Conservation (phyloP, 1,140 invertebrate species). For the Trachymyrmex septentrionalis region DNA sequence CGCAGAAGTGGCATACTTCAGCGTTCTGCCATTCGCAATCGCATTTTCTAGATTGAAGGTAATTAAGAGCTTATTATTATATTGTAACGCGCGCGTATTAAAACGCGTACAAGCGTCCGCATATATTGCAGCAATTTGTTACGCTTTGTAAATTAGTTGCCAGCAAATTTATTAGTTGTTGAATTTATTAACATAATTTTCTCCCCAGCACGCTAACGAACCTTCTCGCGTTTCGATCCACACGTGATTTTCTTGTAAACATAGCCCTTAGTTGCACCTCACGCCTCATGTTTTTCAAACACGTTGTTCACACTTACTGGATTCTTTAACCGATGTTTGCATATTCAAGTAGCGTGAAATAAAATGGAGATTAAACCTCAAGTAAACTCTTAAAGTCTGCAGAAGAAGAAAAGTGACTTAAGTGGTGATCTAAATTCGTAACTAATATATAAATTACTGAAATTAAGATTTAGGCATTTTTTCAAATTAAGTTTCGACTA, state of each 20-base stretch:
- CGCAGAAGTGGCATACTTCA: background rate
- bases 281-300: slow-evolving; percentile 18
- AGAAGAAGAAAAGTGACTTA: background rate
- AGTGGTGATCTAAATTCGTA: background rate
- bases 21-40: slow-evolving; percentile 9
- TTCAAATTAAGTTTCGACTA: slow-evolving; percentile 9
- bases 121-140: slow-evolving; percentile 45
- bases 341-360: slow-evolving; percentile 44
- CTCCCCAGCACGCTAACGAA: slow-evolving; percentile 39
- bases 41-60: slow-evolving; percentile 51
- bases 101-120: slow-evolving; percentile 18
- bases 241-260: slow-evolving; percentile 50
- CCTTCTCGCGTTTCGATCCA: slow-evolving; percentile 43
- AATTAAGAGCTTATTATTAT: slow-evolving; percentile 62
- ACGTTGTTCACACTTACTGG: background rate
- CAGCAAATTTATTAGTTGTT: slow-evolving; percentile 60
- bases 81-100: slow-evolving; percentile 48
- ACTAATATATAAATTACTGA: slow-evolving; percentile 18
- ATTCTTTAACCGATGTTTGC: slow-evolving; percentile 48
- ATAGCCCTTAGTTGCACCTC: background rate
- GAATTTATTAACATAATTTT: slow-evolving; percentile 60
- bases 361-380: slow-evolving; percentile 7
- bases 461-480: slow-evolving; percentile 4
- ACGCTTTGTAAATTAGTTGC: slow-evolving; percentile 53
- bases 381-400: slow-evolving; percentile 12